Conservation (phyloP, 2,888 invertebrate species). For the Xanthorhoe spadicearia region DNA sequence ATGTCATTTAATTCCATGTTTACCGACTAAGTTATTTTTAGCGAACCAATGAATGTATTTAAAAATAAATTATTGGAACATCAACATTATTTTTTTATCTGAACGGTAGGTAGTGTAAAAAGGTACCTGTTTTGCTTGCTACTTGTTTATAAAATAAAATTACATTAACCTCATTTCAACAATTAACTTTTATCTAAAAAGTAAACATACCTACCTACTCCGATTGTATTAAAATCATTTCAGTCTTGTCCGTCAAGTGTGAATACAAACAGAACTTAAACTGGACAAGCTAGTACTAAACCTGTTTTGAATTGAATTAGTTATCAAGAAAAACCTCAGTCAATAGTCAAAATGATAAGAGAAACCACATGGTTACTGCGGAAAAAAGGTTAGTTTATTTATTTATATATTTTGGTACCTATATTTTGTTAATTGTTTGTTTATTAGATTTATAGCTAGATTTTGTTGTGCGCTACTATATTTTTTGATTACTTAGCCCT, state of each 20-base stretch:
- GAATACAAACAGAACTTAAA: slow-evolving; percentile 11
- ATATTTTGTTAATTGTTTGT: not conserved
- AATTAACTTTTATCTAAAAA: not conserved
- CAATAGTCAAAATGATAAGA: slow-evolving; percentile 37
- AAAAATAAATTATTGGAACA: no score
- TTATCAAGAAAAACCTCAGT: slow-evolving; percentile 26
- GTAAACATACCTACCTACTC: not conserved
- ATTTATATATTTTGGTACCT: not conserved
- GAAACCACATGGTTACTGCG: slow-evolving; percentile 40
- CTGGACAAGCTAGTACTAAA: slow-evolving; percentile 23
- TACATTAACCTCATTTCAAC: not conserved
- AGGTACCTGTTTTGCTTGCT: not conserved
- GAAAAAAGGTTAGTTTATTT: slow-evolving; percentile 38
- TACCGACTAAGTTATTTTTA: no score
- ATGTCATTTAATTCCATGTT: no score
- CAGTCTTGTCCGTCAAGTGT: slow-evolving; percentile 18
- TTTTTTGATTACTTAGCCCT: no score
- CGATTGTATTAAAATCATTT: slow-evolving; percentile 13
- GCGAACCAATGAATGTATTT: no score
- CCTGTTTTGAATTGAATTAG: slow-evolving; percentile 22
- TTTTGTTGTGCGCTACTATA: not conserved
- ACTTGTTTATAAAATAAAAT: not conserved
- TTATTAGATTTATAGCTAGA: not conserved
- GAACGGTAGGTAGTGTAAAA: not conserved
- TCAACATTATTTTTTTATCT: no score